Base-by-base conservation (phyloP, 2,113 vertebrate species). In the Corythoichthys haematopterus region DNA sequence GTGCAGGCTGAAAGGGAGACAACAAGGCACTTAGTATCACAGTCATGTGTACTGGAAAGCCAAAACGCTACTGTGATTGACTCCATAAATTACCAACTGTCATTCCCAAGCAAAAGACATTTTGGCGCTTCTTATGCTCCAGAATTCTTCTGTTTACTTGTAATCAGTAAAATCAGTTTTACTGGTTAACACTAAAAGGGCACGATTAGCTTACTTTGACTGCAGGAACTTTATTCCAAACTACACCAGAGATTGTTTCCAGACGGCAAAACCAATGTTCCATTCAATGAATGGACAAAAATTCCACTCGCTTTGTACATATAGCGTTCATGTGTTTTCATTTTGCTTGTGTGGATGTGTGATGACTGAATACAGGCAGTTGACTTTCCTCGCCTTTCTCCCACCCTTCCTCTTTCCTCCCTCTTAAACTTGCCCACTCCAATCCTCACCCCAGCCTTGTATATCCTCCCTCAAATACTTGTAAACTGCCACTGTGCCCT, bases 1-100 rank as follows among this genome's bases (percentile, higher is more conserved):
- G 35, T 66, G 66, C 78, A 77, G 72, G 69, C 69, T 68, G 51
- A 79, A 65, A 66, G 28, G n/a, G 76, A 85, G 80, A 82, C 74
- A 58, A 64, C 9, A 48, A 72, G 69, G 79, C 84, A 80, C 76
- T 75, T 80, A 82, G 0, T 71, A 72, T 50, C 64, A 55, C 57
- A 64, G 63, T 43, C 68, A 64, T 50, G 62, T 67, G 70, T 81
- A 66, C 38, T 70, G 81, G 76, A 85, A 68, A 14, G 59, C 66
- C 70, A 57, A 2, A 12, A 53, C 55, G 70, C 67, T 71, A 75
- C 64, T 70, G 66, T 71, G 64, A 66, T 78, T 64, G 72, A 85
- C 84, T 50, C 65, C 50, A 28, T 16, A 64, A 5, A 52, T 48
- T 37, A n/a, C 52, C 38, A 56, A 63, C 53, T 38, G 20, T 61